phyloP scores from a whole-genome alignment of 2,888 invertebrate genomes.

The Tineola bisselliella region DNA sequence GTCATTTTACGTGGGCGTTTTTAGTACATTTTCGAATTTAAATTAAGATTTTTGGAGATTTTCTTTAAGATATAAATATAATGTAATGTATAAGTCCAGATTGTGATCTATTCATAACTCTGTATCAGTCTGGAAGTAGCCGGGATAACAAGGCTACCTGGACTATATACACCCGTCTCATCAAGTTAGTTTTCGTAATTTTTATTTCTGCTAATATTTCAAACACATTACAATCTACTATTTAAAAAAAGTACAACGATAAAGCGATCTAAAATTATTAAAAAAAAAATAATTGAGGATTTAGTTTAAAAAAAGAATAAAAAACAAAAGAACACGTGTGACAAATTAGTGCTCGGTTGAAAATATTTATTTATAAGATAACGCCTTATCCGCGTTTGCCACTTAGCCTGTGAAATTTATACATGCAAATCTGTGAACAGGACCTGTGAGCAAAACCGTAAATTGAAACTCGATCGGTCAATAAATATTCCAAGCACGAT shows the following conservation, averaged over 20 bases:
- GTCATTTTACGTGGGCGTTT: not conserved
- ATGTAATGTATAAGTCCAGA: too few relatives aligned
- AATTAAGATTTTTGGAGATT: too few relatives aligned
- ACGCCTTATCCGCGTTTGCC: not conserved
- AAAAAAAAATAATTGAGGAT: too few relatives aligned
- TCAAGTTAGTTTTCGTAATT: too few relatives aligned
- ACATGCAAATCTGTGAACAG: conserved; percentile 10
- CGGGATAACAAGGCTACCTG: not conserved
- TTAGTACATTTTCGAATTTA: not conserved
- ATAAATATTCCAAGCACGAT: conserved; percentile 40
- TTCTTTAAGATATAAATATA: too few relatives aligned
- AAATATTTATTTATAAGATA: not conserved
- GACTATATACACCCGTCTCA: too few relatives aligned
- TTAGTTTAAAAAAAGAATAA: too few relatives aligned
- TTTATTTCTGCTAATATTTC: too few relatives aligned
- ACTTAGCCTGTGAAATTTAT: conserved; percentile 8
- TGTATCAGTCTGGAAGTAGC: not conserved
- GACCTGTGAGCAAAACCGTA: conserved; percentile 22
- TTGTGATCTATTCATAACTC: not conserved
- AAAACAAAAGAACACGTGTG: not conserved
- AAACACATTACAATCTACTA: too few relatives aligned
- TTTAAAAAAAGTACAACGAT: too few relatives aligned
- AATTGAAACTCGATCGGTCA: conserved; percentile 57
- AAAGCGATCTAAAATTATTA: too few relatives aligned
- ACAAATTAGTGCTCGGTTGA: not conserved